A percentile compares a stretch with the other conserved stretches of the same genome.
phyloP scores from a whole-genome alignment of 2,797 vertebrate genomes.

The Paguma larvata region DNA sequence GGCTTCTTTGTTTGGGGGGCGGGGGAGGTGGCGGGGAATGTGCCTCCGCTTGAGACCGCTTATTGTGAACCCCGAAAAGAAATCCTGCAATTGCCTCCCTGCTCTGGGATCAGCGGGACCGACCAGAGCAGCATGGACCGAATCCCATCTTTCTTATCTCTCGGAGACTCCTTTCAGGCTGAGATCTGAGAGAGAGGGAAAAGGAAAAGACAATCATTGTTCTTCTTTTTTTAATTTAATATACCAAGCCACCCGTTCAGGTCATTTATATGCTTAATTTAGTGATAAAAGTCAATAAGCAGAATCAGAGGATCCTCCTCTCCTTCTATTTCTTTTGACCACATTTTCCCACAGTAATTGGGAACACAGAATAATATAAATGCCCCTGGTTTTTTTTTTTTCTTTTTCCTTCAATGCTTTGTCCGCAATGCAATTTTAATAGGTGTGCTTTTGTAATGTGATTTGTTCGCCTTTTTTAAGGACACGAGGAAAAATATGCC shows the following conservation, averaged over 20 bases:
- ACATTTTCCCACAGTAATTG: constrained; percentile 86
- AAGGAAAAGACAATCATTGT: constrained; percentile 92
- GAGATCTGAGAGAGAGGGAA: constrained; percentile 91
- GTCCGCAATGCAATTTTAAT: constrained; percentile 84
- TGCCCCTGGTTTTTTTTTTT: neutral
- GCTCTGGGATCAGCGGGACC: constrained; percentile 90
- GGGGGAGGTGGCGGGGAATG: neutral
- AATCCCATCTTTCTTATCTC: constrained; percentile 92
- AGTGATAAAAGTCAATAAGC: constrained; percentile 91
- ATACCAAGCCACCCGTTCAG: constrained; percentile 91
- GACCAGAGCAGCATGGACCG: constrained; percentile 81
- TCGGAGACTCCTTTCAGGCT: constrained; percentile 90
- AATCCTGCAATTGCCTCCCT: constrained; percentile 9
- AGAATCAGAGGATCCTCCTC: constrained; percentile 73
- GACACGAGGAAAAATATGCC: neutral
- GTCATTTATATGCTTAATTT: constrained; percentile 95
- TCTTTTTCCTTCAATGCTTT: constrained; percentile 52
- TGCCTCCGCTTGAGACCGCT: neutral
- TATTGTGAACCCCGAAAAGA: neutral
- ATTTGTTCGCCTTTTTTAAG: constrained; percentile 1
- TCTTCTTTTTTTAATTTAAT: constrained; percentile 94
- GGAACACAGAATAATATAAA: constrained; percentile 49
- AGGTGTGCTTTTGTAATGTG: constrained; percentile 46
- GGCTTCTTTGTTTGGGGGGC: constrained; percentile 43
- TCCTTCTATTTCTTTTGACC: constrained; percentile 76